Conservation (phyloP, 2,113 vertebrate species). For the Peromyscus maniculatus region DNA sequence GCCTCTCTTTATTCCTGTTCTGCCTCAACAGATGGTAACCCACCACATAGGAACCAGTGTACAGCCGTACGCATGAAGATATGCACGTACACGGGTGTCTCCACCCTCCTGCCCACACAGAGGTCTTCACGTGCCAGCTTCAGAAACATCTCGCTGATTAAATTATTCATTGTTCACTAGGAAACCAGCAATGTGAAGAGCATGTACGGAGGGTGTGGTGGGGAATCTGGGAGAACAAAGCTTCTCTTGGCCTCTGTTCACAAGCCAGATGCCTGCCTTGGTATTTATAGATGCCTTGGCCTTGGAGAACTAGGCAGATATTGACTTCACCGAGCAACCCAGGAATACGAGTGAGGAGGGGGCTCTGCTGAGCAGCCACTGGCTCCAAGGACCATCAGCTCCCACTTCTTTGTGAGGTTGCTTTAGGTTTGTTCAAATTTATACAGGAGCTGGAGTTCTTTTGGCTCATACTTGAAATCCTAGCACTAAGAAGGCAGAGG, state of each 20-base stretch:
- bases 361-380: background rate
- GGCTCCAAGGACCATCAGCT: background rate
- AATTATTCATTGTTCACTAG: constrained; percentile 70
- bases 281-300: constrained; percentile 68
- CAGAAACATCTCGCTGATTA: constrained; percentile 55
- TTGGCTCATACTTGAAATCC: background rate
- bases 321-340: background rate
- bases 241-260: constrained; percentile 63
- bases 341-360: background rate
- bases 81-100: background rate
- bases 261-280: constrained; percentile 63
- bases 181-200: constrained; percentile 35
- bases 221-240: constrained; percentile 60
- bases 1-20: background rate
- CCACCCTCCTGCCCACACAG: background rate
- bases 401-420: background rate
- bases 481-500: background rate
- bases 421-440: background rate
- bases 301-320: background rate
- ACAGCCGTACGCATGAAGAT: background rate
- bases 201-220: constrained; percentile 40
- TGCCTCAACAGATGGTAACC: background rate
- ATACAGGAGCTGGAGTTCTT: background rate
- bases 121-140: background rate
- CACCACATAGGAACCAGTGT: background rate